A percentile compares a stretch with the other conserved stretches of the same genome.
These are phyloP conservation scores for Calameuta pallipes DNA, from an alignment of 2,888 invertebrate species.

Conservation along the genomic window DNA sequence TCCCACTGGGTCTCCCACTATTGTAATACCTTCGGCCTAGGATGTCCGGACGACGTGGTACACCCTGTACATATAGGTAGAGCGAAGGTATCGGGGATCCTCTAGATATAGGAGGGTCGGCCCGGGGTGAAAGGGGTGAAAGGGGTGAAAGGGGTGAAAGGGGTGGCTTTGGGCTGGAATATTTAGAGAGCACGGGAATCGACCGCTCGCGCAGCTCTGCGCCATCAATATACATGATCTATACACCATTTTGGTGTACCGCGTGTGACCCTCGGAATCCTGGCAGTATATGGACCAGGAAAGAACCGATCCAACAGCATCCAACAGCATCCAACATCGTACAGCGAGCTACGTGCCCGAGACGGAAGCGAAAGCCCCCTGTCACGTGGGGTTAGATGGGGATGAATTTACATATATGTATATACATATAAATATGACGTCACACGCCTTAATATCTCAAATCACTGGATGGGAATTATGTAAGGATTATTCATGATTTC, in stretches of 20 bases:
- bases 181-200: conserved; percentile 56
- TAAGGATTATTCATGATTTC: conserved; percentile 29
- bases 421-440: conserved; percentile 60
- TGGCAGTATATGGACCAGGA: too few relatives aligned
- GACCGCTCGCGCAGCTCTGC: conserved; percentile 49
- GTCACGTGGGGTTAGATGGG: conserved; percentile 27
- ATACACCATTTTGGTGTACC: conserved; percentile 47
- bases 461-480: conserved; percentile 57
- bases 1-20: neutral
- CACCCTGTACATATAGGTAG: neutral
- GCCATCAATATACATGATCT: conserved; percentile 59
- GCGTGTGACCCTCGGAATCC: conserved; percentile 10
- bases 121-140: conserved; percentile 15
- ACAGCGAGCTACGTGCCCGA: conserved; percentile 47
- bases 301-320: too few relatives aligned
- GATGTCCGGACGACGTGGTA: neutral
- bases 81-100: neutral
- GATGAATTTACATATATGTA: conserved; percentile 59
- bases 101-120: neutral
- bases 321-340: too few relatives aligned
- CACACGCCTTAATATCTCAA: conserved; percentile 60
- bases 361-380: conserved; percentile 49
- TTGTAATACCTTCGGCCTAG: neutral
- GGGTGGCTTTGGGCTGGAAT: conserved; percentile 42
- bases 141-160: conserved; percentile 15